A percentile compares a stretch with the other conserved stretches of the same genome.
Conservation (phyloP, 1,140 invertebrate species). For the Bicyclus anynana region DNA sequence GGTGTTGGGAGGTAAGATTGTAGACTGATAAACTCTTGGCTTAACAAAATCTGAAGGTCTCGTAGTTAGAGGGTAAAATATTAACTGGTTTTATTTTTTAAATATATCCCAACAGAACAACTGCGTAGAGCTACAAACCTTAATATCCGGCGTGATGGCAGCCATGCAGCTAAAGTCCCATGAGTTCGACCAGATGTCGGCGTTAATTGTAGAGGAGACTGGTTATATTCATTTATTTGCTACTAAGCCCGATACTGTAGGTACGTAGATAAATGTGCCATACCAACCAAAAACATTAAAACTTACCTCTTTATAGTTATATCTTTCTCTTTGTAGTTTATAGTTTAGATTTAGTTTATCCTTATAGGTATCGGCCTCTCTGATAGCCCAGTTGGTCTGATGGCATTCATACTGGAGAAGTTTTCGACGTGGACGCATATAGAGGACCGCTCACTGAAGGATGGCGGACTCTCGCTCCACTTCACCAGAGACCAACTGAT, state of each 20-base stretch:
- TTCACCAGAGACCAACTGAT: constrained; percentile 86
- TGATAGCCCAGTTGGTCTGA: not conserved
- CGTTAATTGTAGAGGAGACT: not conserved
- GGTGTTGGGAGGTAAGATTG: no score
- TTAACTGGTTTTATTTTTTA: no score
- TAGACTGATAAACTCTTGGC: no score
- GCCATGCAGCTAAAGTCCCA: not conserved
- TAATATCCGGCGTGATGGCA: not conserved
- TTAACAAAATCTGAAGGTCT: no score
- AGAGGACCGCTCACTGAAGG: constrained; percentile 78
- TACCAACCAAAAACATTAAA: no score
- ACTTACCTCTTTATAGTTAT: no score
- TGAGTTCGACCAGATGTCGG: not conserved
- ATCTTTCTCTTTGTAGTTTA: no score
- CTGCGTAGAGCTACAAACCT: not conserved
- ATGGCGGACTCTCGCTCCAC: constrained; percentile 78
- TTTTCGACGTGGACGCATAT: not conserved
- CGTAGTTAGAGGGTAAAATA: no score
- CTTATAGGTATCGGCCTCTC: not conserved
- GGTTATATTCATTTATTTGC: not conserved
- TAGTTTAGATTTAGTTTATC: not conserved
- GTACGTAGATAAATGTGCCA: no score
- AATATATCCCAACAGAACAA: no score
- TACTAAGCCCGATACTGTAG: not conserved
- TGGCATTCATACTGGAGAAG: constrained; percentile 16